Conservation (phyloP, 2,888 invertebrate genomes). For the Caenorhabditis becei region DNA sequence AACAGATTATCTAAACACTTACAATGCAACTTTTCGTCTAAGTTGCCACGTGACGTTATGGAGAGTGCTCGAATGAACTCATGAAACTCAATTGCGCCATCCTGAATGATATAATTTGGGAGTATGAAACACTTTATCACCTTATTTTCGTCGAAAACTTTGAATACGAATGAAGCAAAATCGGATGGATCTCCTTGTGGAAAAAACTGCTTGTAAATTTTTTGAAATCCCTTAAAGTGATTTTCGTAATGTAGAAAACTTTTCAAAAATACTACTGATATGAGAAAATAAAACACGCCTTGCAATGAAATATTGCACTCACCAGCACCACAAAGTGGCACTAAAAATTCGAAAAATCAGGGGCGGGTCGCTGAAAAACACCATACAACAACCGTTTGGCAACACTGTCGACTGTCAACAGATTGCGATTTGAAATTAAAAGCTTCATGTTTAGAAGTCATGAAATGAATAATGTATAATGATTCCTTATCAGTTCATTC, state of each 20-base stretch:
- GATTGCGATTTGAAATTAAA: no score
- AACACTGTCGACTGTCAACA: no score
- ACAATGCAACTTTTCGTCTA: constrained; percentile 99
- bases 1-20: no score
- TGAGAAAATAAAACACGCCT: no score
- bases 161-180: constrained; percentile 97
- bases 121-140: constrained; percentile 84
- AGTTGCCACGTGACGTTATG: constrained; percentile 97
- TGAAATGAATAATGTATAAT: no score
- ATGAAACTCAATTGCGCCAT: constrained; percentile 98
- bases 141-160: constrained; percentile 98
- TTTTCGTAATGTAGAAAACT: background rate
- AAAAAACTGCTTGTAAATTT: constrained; percentile 99
- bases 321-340: no score
- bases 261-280: no score
- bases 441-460: no score
- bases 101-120: constrained; percentile 85
- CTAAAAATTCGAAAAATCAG: background rate
- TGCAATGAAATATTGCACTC: no score
- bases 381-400: background rate
- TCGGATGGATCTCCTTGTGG: constrained; percentile 99
- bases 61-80: constrained; percentile 98
- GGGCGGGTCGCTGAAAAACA: no score
- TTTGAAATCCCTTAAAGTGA: constrained; percentile 92
- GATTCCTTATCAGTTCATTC: no score